phyloP scores from a whole-genome alignment of 1,140 invertebrate species.

The Sitodiplosis mosellana region DNA sequence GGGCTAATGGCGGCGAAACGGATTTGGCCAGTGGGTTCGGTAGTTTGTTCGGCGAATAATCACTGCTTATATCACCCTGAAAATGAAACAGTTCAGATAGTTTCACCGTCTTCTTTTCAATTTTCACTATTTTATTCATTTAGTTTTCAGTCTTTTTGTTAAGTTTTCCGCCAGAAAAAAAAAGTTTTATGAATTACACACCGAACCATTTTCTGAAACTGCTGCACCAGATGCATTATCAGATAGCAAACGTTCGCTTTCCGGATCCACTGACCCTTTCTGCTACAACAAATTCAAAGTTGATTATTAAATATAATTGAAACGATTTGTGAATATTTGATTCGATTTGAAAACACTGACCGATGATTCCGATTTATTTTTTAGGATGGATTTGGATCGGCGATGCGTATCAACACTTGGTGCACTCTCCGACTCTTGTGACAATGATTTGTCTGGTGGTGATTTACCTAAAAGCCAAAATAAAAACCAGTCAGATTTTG shows the following conservation, averaged over 20 bases:
- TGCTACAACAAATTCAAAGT: background rate
- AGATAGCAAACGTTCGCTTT: slow-evolving; percentile 57
- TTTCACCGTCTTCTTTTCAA: background rate
- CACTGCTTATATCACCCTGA: slow-evolving; percentile 25
- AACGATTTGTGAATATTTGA: no score
- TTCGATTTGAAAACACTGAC: no score
- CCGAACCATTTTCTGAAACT: slow-evolving; percentile 27
- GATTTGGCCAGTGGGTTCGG: slow-evolving; percentile 26
- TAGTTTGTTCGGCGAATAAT: slow-evolving; percentile 28
- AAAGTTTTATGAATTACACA: slow-evolving; percentile 2
- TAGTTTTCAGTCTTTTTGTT: no score
- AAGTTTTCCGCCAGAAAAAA: no score
- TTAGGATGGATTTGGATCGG: slow-evolving; percentile 58
- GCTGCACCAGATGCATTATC: slow-evolving; percentile 35
- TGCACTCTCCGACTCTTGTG: slow-evolving; percentile 46
- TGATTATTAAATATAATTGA: no score
- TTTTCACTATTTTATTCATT: background rate
- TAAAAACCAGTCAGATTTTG: slow-evolving; percentile 3
- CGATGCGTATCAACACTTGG: slow-evolving; percentile 42
- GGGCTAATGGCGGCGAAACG: slow-evolving; percentile 24
- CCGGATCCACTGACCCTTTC: slow-evolving; percentile 35
- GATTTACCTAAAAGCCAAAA: slow-evolving; percentile 18
- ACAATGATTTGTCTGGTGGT: slow-evolving; percentile 42
- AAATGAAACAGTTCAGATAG: background rate
- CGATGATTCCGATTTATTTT: slow-evolving; percentile 45